phyloP scores from a whole-genome alignment of 2,797 vertebrate genomes.

The Tolypeutes matacus region DNA sequence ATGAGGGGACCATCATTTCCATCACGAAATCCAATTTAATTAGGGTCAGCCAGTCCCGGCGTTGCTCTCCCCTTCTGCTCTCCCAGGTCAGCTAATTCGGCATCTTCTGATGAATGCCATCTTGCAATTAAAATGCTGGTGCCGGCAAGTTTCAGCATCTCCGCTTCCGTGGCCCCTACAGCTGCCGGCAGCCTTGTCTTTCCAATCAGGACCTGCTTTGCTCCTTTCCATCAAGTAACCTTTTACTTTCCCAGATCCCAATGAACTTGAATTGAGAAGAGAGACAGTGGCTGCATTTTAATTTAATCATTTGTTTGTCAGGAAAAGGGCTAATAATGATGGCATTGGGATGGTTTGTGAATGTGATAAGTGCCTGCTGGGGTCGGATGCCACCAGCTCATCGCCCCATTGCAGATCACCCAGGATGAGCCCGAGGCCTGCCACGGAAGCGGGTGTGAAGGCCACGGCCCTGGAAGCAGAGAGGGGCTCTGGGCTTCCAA shows the following conservation, averaged over 20 bases:
- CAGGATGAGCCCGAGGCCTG: background rate
- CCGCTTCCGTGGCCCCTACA: constrained; percentile 55
- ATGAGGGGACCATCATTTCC: background rate
- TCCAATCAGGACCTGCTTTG: constrained; percentile 78
- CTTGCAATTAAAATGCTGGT: constrained; percentile 79
- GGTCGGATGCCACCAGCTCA: background rate
- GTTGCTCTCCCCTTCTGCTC: constrained; percentile 9
- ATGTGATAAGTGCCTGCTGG: background rate
- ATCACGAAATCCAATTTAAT: constrained; percentile 68
- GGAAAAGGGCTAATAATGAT: constrained; percentile 58
- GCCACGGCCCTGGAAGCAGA: background rate
- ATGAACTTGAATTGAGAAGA: constrained; percentile 64
- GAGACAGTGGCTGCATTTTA: constrained; percentile 76
- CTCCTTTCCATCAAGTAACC: constrained; percentile 61
- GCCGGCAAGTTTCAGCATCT: constrained; percentile 16
- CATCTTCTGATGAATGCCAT: constrained; percentile 74
- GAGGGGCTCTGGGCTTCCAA: background rate
- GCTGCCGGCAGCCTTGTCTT: constrained; percentile 68
- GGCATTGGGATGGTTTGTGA: background rate
- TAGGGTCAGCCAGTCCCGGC: constrained; percentile 66
- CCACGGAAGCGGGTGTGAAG: background rate
- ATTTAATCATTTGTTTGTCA: constrained; percentile 74
- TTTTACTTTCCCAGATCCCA: constrained; percentile 69
- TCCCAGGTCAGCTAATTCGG: constrained; percentile 76
- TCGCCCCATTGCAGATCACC: background rate